Evolutionary conservation across 2,113 vertebrate genomes (phyloP), one percentile per base, ranked within the genome.

Genomic region (Caretta caretta): DNA sequence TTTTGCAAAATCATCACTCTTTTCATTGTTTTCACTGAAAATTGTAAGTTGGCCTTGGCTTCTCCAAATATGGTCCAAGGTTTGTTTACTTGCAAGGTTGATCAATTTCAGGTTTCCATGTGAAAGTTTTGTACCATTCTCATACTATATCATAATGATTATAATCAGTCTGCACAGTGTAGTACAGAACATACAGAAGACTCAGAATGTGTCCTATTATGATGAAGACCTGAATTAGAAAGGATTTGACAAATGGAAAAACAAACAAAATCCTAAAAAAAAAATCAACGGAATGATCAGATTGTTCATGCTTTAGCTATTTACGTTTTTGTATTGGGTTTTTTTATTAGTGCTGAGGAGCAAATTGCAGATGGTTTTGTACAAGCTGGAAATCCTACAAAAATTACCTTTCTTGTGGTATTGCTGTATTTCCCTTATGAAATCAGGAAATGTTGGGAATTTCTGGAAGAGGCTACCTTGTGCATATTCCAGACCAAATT

Each of bases 391-490:
- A 93, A 91, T 49, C 12, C 38, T 93, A 65, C 87, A 86, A 93
- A 88, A 65, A 53, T 93, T 90, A 8, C 87, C 76, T 75, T 96
- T 92, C 88, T 93, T 95, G 42, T 48, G 84, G 8, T 85, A 82
- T 69, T 97, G 51, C 57, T 89, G 2, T 86, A 48, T 51, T 93
- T 96, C 88, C 53, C 93, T 59, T 91, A 87, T 57, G 84, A 95
- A 95, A 93, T 88, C 27, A 94, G 54, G 65, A 96, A 94, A 86
- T 62, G 84, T 13, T 88, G 79, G 24, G 90, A 95, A 96, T 93
- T 94, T 59, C 80, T 82, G 83, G 89, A 92, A 95, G 91, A 91
- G n/a, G 57, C 84, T 87, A 38, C 19, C 69, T 88, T 84, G 72
- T 92, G 53, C 3, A 88, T 16, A 50, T 96, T 24, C 84, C 89